phyloP scores from a whole-genome alignment of 2,888 invertebrate genomes.

The Fabriciana adippe region DNA sequence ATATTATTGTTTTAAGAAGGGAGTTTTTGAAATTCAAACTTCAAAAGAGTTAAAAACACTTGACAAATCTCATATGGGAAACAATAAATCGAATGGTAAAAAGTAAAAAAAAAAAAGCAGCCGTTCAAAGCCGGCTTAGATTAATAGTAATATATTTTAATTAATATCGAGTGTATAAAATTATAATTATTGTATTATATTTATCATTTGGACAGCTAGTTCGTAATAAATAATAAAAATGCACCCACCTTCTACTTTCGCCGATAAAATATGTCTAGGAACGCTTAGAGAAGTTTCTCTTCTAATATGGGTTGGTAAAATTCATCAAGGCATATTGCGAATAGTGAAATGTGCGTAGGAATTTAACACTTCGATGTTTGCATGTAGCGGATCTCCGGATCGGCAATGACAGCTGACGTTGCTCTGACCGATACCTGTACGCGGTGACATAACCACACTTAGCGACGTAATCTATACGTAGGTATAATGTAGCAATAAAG shows the following conservation, averaged over 20 bases:
- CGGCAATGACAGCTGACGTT: conserved; percentile 39
- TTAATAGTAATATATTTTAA: conserved; percentile 10
- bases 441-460: conserved; percentile 58
- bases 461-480: conserved; percentile 44
- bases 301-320: conserved; percentile 37
- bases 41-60: no score
- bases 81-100: no score
- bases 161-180: conserved; percentile 17
- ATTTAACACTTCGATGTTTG: conserved; percentile 51
- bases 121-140: no score
- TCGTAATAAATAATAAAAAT: conserved; percentile 7
- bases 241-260: conserved; percentile 17
- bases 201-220: conserved; percentile 10
- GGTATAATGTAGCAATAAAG: not conserved
- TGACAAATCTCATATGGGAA: no score
- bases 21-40: no score
- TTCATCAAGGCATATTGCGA: conserved; percentile 32
- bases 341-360: conserved; percentile 48
- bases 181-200: conserved; percentile 15
- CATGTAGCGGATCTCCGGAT: conserved; percentile 57
- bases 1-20: no score
- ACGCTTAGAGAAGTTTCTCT: conserved; percentile 33
- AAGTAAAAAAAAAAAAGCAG: no score
- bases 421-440: conserved; percentile 37
- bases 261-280: conserved; percentile 16